Conservation (phyloP, 2,797 vertebrate species). For the Leucoraja ocellata region DNA sequence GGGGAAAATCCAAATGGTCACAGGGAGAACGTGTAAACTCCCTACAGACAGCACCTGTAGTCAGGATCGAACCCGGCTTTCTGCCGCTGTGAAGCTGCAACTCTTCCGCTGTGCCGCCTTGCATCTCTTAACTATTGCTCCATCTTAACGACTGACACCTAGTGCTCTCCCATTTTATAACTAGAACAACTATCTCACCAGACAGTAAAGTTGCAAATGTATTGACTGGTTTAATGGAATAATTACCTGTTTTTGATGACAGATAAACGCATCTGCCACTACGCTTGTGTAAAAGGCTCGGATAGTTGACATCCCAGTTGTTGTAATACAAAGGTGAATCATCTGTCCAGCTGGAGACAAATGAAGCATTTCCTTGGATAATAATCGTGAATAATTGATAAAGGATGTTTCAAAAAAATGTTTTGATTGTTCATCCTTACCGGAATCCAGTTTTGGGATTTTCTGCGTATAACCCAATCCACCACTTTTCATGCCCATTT, state of each 20-base stretch:
- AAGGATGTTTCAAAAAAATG: conserved; percentile 38
- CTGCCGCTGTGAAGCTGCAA: too few species aligned
- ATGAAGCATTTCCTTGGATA: conserved; percentile 38
- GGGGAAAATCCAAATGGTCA: too few species aligned
- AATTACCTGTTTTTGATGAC: conserved; percentile 74
- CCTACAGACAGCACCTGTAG: too few species aligned
- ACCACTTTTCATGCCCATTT: conserved; percentile 66
- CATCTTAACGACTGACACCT: too few species aligned
- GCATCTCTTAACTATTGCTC: too few species aligned
- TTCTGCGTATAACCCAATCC: conserved; percentile 74
- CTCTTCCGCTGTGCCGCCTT: too few species aligned
- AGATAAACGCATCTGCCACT: conserved; percentile 68
- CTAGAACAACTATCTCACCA: background rate
- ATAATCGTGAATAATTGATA: background rate
- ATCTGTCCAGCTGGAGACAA: conserved; percentile 72
- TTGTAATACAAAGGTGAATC: conserved; percentile 67
- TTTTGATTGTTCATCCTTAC: conserved; percentile 53
- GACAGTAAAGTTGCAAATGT: background rate
- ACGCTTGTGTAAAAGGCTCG: conserved; percentile 43
- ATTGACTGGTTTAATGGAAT: conserved; percentile 35
- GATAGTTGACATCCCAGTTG: conserved; percentile 66
- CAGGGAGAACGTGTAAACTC: too few species aligned
- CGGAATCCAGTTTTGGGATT: conserved; percentile 58
- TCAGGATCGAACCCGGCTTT: too few species aligned
- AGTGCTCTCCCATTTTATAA: background rate